A percentile compares a stretch with the other conserved stretches of the same genome.
Evolutionary conservation across 2,113 vertebrate genomes (phyloP).

Genomic region (Pampusana beccarii): DNA sequence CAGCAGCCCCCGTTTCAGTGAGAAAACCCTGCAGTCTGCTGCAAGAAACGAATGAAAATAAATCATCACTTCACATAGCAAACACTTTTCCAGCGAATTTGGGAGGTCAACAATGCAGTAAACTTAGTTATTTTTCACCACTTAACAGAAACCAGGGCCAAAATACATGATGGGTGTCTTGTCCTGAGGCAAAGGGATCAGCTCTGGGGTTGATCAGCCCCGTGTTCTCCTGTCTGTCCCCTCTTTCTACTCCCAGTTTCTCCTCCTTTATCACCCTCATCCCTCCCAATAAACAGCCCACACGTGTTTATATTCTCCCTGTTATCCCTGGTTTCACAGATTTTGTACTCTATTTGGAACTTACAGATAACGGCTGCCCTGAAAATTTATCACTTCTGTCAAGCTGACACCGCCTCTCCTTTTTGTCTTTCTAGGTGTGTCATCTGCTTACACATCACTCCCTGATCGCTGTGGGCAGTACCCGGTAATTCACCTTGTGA

Average conservation of each 20-base stretch:
- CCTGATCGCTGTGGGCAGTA: neutral
- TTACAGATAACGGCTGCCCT: neutral
- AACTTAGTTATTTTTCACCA: neutral
- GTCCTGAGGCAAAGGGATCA: neutral
- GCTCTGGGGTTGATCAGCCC: neutral
- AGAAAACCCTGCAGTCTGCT: accelerated
- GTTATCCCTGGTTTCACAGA: neutral
- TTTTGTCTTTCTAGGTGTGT: neutral
- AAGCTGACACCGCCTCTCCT: neutral
- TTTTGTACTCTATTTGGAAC: neutral
- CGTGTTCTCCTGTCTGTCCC: neutral
- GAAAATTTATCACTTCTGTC: neutral
- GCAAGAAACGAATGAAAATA: neutral
- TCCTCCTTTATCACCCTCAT: neutral
- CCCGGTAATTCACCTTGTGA: neutral
- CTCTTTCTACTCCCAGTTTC: neutral
- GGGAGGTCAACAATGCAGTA: neutral
- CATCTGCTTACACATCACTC: neutral
- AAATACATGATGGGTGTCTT: accelerated
- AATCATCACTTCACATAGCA: neutral
- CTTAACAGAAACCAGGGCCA: neutral
- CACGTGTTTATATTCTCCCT: neutral
- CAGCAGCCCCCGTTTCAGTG: neutral
- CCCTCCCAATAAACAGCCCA: neutral
- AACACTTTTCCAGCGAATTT: neutral